Evolutionary conservation across 1,140 invertebrate species (phyloP), one percentile per base, ranked within the genome.

Genomic region (Cecropterus lyciades): DNA sequence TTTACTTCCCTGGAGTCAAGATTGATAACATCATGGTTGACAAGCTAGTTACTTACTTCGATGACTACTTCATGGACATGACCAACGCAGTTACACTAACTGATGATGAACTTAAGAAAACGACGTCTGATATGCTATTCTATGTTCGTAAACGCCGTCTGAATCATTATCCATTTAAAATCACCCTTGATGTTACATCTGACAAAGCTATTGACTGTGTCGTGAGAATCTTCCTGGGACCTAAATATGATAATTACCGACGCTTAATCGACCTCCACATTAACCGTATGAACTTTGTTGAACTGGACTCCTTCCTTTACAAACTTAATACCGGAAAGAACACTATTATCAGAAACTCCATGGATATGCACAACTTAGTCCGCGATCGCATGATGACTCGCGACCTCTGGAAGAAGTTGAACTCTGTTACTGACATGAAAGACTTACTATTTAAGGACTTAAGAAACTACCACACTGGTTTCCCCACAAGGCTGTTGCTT

Each of bases 171-270:
- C 94, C 94, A 48, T 97, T 95, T 92, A 94, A 92, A 75, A 93
- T 95, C 67, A 94, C 93, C 59, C 78, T 95, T 45, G 89, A 93
- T 53, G 89, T 96, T 52, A 88, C 91, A 57, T 94, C 93, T 13
- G 93, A 95, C 9, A 94, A 94, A 64, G 59, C 90, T 1, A 82
- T 74, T 6, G 93, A 94, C 60, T 93, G 87, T 14, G 85, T 93
- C 11, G 92, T 96, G 2, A 93, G 94, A 40, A 88, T 96, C 1
- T 96, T 95, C 93, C 81, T 96, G 24, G 95, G 95, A 71, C 95
- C 95, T 0, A 95, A 95, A 79, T 93, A 94, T 67, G 94, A 95
- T 65, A 72, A 89, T 14, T 80, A 87, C 15, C 92, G 92, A 3
- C 91, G 93, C 11, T 76, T 93, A 6, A 68, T 95, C n/a, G 85